Base-by-base conservation (phyloP, 2,797 vertebrate species). In the Melanotaenia trifasciata region DNA sequence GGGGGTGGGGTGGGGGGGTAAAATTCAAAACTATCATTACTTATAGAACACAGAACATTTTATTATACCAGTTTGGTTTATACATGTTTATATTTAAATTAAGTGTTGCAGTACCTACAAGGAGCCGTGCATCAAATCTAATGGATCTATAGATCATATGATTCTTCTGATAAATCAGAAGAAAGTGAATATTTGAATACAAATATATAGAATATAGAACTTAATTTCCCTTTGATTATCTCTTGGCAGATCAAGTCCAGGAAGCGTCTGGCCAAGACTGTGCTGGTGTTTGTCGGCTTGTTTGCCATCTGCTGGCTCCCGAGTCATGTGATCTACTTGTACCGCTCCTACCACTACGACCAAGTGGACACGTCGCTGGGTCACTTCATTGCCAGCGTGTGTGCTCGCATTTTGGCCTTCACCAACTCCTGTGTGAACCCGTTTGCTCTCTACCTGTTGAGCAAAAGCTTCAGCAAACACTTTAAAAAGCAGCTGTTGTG, bases 241-340 rank as follows among this genome's bases (percentile, higher is more conserved):
- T 58, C 16, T 32, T 67, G 33, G 58, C 91, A 99, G 97, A 96
- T 98, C 1, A 96, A 96, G 89, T 97, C 97, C 50, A 95, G 97
- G 53, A 98, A 97, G 86, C 96, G 97, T 53, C 93, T 99, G 50
- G 96, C 98, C 81, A 98, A 96, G 90, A 98, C 95, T 0, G 97
- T 99, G 30, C 93, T 99, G 90, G 97, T 99, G 84, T 98, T 99
- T 4, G 97, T 99, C 5, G 95, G 93, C 45, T 91, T 99, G 87
- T 99, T 99, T 5, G 97, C 97, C 0, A 90, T 98, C 76, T 98
- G 97, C 88, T 99, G 97, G 98, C 96, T 99, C 36, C 98, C 97
- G 45, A 98, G 95, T 67, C 97, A 99, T 0, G 73, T 96, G 62
- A 95, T 99, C 93, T 99, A 98, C 91, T 90, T 99, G 58, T 98